A percentile compares a stretch with the other conserved stretches of the same genome.
These are phyloP conservation scores for Climacteris rufus DNA, from an alignment of 2,113 vertebrate genomes.

Conservation along the genomic window DNA sequence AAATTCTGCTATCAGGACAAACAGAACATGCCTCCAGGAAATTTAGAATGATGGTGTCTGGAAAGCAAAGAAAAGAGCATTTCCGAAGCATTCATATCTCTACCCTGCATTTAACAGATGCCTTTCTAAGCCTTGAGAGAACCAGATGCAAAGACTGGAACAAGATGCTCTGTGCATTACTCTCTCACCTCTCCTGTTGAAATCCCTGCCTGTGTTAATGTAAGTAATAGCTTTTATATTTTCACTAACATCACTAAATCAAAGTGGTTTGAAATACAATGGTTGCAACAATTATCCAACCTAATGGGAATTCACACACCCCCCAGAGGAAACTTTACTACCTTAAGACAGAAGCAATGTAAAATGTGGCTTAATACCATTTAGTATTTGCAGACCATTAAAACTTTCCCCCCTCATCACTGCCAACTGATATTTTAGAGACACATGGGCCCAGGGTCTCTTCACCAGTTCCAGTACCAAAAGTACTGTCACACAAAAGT, in stretches of 20 bases:
- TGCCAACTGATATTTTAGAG: not conserved
- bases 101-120: not conserved
- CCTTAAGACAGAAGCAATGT: not conserved
- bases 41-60: not conserved
- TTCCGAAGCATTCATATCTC: not conserved
- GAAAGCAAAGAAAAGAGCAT: not conserved
- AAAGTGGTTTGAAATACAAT: not conserved
- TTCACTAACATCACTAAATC: not conserved
- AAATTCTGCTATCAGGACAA: not conserved
- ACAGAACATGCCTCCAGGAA: not conserved
- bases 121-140: not conserved
- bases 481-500: no score
- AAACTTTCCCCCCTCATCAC: fast-evolving
- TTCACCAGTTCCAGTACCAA: not conserved
- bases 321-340: not conserved
- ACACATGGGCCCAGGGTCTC: not conserved
- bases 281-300: not conserved
- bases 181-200: not conserved
- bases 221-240: not conserved
- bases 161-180: not conserved
- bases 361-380: not conserved
- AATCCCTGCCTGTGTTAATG: not conserved
- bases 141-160: not conserved
- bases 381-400: not conserved
- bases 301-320: not conserved